Evolutionary conservation across 2,113 vertebrate species (phyloP).

Genomic region (Crotalus horridus): DNA sequence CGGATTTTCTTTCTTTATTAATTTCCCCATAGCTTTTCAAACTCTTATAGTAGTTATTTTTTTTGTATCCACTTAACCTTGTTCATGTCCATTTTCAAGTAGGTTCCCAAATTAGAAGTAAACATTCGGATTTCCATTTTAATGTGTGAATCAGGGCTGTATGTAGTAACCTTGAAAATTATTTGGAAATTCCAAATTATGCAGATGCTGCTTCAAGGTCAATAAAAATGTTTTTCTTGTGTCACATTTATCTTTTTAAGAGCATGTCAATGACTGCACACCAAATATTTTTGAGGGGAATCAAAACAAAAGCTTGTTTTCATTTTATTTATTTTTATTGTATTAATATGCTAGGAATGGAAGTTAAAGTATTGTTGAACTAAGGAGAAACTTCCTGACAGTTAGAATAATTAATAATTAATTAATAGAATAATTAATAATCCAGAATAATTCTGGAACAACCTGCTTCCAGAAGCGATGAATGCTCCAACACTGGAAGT

Average conservation of each 20-base stretch:
- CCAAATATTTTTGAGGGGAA: neutral
- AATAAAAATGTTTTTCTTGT: neutral
- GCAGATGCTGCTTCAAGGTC: neutral
- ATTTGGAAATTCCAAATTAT: neutral
- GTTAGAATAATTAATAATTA: too few species aligned
- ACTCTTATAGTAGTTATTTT: neutral
- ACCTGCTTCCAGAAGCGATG: too few species aligned
- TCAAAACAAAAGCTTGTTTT: neutral
- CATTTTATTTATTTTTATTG: neutral
- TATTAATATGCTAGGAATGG: neutral
- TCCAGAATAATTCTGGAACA: too few species aligned
- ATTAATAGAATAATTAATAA: too few species aligned
- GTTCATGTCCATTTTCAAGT: neutral
- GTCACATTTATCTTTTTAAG: neutral
- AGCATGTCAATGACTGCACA: neutral
- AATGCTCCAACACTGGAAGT: too few species aligned
- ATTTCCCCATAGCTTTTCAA: neutral
- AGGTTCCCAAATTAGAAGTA: neutral
- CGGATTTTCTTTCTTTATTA: neutral
- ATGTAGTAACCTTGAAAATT: neutral
- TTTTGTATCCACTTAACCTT: neutral
- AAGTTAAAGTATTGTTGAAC: neutral
- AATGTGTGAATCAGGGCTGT: neutral
- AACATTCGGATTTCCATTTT: neutral
- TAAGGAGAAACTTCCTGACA: too few species aligned